These are phyloP conservation scores for Rhea americana DNA, from an alignment of 2,113 vertebrate species.

Conservation along the genomic window DNA sequence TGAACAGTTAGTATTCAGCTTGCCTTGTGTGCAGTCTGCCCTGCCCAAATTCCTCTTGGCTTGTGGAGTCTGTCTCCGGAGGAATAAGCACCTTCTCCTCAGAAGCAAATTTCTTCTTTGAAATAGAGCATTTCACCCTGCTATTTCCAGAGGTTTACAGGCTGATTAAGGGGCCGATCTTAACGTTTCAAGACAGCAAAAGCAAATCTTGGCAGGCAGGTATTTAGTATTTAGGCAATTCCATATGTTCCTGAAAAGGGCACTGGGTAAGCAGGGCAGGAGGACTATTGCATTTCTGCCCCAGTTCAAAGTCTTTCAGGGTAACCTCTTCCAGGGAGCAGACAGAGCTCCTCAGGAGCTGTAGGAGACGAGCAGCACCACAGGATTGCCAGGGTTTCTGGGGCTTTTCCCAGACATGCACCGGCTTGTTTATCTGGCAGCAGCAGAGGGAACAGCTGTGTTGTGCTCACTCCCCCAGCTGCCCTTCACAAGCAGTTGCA, in stretches of 20 bases:
- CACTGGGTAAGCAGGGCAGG: neutral
- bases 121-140: neutral
- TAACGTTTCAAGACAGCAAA: neutral
- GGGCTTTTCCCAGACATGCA: neutral
- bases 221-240: neutral
- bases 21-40: neutral
- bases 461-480: neutral
- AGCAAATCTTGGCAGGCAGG: neutral
- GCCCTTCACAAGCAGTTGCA: neutral
- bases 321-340: neutral
- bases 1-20: neutral
- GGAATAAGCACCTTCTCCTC: neutral
- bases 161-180: neutral
- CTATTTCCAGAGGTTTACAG: neutral
- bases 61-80: neutral
- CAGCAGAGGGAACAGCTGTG: neutral
- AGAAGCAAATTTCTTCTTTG: neutral
- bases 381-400: neutral
- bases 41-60: neutral
- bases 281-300: neutral
- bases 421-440: neutral
- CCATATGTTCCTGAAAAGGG: rapidly evolving
- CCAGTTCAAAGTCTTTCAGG: neutral
- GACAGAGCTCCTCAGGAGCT: neutral
- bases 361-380: neutral